Evolutionary conservation across 2,888 invertebrate species (phyloP).

Genomic region (Neocrepidodera transversa): DNA sequence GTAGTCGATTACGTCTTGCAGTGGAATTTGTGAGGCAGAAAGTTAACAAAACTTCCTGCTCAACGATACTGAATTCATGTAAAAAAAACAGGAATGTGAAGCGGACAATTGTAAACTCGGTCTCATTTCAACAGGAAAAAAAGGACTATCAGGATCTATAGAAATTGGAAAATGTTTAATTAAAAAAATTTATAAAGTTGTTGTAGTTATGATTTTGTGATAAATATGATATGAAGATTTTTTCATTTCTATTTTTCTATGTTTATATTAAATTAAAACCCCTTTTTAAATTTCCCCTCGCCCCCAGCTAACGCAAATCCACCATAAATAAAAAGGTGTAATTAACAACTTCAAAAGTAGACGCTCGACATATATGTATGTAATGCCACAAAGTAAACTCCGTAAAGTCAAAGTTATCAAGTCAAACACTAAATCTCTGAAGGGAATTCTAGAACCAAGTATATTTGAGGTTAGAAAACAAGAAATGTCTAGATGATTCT

Average conservation of each 20-base stretch:
- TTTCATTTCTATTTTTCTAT: no score
- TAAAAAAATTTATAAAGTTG: no score
- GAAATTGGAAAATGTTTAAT: no score
- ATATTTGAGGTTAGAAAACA: conserved; percentile 3
- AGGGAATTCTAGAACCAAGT: conserved; percentile 3
- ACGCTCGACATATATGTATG: conserved; percentile 4
- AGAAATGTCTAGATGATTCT: neutral
- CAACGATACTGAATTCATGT: conserved; percentile 15
- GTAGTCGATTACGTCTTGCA: conserved; percentile 9
- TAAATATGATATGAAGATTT: no score
- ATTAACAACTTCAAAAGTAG: conserved; percentile 8
- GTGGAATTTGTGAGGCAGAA: conserved; percentile 5
- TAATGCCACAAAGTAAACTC: conserved; percentile 6
- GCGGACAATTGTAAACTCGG: conserved; percentile 13
- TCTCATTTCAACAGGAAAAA: no score
- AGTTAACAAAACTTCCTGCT: conserved; percentile 21
- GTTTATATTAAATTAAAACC: no score
- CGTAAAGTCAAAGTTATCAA: conserved; percentile 12
- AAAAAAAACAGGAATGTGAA: no score
- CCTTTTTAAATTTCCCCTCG: no score
- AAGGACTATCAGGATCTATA: no score
- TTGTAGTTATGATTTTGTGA: no score
- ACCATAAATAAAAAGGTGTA: conserved; percentile 4
- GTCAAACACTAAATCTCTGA: conserved; percentile 3
- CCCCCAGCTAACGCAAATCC: neutral